Evolutionary conservation across 2,797 vertebrate genomes (phyloP), one percentile per base, ranked within the genome.

Genomic region (Chloroceryle inda): DNA sequence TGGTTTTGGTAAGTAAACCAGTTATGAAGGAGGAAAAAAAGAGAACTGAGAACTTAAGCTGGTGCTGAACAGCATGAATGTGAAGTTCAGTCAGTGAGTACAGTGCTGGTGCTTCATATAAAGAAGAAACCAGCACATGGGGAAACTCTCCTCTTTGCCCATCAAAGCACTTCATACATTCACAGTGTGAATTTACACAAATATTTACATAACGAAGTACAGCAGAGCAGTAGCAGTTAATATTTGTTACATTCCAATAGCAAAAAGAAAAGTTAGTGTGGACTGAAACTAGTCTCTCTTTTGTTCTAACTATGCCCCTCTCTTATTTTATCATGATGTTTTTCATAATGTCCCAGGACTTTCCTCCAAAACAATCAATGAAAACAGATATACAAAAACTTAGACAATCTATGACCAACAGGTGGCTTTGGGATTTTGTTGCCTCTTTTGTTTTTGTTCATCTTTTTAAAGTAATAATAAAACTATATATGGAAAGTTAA

Each of bases 101-200:
- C 35, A 67, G 78, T 24, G 76, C 33, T 78, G 53, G 33, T 93
- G 22, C 50, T 91, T 81, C 75, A 77, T 35, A 72, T 58, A 88
- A 94, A 97, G 95, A 93, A 94, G 91, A 93, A 91, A 88, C 31
- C 77, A 88, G 31, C 82, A 82, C 67, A 52, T 21, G 52, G 89
- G 82, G 76, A 87, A 94, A 88, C 49, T 71, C 50, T 96, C 72
- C 67, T 77, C 87, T 85, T 77, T 61, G 44, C 45, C 89, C 92
- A 89, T 89, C 83, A 87, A 87, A 95, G 90, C 67, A 93, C 85
- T 92, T 94, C 76, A 66, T 82, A 84, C 93, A 94, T 71, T 95
- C 97, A 96, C 82, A 87, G 92, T 91, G 94, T 97, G 95, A 97
- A 94, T 85, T 93, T 83, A 55, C 72, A 91, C 88, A 97, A 97